Base-by-base conservation (phyloP, 2,113 vertebrate species). In the Pontoporia blainvillei region DNA sequence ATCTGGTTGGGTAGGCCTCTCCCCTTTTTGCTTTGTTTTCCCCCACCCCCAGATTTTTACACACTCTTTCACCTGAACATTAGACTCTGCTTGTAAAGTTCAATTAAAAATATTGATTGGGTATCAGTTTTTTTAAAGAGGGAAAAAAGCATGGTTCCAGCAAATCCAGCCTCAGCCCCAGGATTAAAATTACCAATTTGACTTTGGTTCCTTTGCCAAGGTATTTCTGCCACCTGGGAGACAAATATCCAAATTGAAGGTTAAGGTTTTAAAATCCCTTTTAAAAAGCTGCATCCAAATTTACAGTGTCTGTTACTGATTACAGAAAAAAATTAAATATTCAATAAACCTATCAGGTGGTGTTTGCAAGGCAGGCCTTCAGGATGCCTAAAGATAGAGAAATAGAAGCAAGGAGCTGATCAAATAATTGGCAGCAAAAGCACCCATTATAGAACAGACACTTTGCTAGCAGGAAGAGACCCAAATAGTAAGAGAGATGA, bases 201-300 rank as follows among this genome's bases (percentile, higher is more conserved):
- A 88, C 44, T 79, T 82, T 3, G 1, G 64, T 91, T 91, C 27
- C 69, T 89, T 69, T 83, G 72, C 61, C 67, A 67, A 94, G 41
- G 36, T 75, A 85, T 79, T 94, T 88, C 69, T 93, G n/a, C 61
- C 46, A 88, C 39, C 13, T 23, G 7, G 21, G 18, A 31, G 39
- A 73, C 18, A 84, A 61, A n/a, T 15, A 83, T 31, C 10, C 79
- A 87, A 82, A 94, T 0, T 25, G 71, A 95, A 92, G 44, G n/a
- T 20, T 73, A 72, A 59, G 13, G 52, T 69, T 91, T 82, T 6
- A 46, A 44, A 75, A 41, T 49, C 39, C 34, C 57, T 57, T 90
- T 90, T 36, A 73, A 75, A 95, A 95, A 75, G 67, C 15, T 86
- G n/a, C 83, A 94, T 78, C 61, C 46, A 81, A 67, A 95, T 29